Evolutionary conservation across 2,888 invertebrate genomes (phyloP), one percentile per base, ranked within the genome.

Genomic region (Aelia acuminata): DNA sequence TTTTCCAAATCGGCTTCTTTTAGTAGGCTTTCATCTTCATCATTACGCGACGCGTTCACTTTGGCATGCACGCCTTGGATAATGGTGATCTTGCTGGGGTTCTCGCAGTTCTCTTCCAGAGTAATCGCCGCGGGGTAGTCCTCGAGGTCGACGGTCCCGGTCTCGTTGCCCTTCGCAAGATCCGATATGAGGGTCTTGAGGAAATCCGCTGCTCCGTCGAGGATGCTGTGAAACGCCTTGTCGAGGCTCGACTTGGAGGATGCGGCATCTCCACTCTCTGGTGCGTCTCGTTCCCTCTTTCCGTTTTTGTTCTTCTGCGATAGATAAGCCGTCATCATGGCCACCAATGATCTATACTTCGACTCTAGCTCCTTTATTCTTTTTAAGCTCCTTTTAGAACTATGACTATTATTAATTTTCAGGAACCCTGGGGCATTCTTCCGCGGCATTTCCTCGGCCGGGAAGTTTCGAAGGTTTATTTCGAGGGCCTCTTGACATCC

Each of bases 71-170:
- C 11, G 0, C 80, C 80, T 43, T 80, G 80, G 7, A 80, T 39
- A 43, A 80, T 43, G 1, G 39, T 80, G 39, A 80, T 80, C n/a
- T 80, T 80, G 80, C n/a, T 80, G n/a, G 80, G 80, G 43, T 80
- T 80, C 43, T 80, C 80, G 43, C 43, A 80, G 39, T 80, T 47
- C 26, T 80, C 80, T 5, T 80, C 80, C 43, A 80, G n/a, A 5
- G 80, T 43, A 11, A 80, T 80, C 1, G 80, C 80, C 3, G 80
- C 39, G 4, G 80, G 80, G 13, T 80, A 80, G 3, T 80, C 80
- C 7, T 3, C 43, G 11, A 39, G 10, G 22, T n/a, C n/a, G 43
- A 80, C 43, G 3, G 22, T n/a, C 0, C 43, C 43, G 18, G 39
- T 80, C 13, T 39, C 43, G 13, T 80, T 80, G 39, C 15, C 13